A percentile compares a stretch with the other conserved stretches of the same genome.
These are phyloP conservation scores for Erpornis zantholeuca DNA, from an alignment of 2,113 vertebrate genomes.

Conservation along the genomic window DNA sequence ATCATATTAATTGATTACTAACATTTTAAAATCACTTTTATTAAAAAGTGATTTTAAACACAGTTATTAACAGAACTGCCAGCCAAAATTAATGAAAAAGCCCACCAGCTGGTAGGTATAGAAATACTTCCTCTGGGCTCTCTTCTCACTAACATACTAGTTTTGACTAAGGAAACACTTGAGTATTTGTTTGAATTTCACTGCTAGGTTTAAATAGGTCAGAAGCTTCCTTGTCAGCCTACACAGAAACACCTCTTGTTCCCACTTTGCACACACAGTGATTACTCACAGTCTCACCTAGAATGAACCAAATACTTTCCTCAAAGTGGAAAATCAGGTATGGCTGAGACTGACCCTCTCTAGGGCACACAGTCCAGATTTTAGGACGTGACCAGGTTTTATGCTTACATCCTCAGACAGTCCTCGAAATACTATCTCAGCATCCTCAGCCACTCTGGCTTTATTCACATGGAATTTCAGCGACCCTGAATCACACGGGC, in stretches of 20 bases:
- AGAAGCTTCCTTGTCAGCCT: neutral
- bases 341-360: neutral
- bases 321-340: neutral
- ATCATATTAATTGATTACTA: neutral
- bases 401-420: neutral
- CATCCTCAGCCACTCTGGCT: neutral
- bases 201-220: neutral
- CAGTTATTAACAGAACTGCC: no score
- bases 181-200: neutral
- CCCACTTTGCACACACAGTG: neutral
- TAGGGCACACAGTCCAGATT: neutral
- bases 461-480: neutral
- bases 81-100: neutral
- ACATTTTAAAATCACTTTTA: neutral
- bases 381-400: neutral
- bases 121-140: neutral
- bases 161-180: neutral
- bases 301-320: neutral
- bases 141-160: neutral
- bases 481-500: fast-evolving
- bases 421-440: neutral
- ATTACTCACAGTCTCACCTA: neutral
- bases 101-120: neutral
- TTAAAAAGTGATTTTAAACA: no score
- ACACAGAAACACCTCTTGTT: neutral